Percentiles rank a stretch among this genome's conserved stretches.
Conservation (phyloP, 2,113 vertebrate genomes). For the Lathamus discolor region DNA sequence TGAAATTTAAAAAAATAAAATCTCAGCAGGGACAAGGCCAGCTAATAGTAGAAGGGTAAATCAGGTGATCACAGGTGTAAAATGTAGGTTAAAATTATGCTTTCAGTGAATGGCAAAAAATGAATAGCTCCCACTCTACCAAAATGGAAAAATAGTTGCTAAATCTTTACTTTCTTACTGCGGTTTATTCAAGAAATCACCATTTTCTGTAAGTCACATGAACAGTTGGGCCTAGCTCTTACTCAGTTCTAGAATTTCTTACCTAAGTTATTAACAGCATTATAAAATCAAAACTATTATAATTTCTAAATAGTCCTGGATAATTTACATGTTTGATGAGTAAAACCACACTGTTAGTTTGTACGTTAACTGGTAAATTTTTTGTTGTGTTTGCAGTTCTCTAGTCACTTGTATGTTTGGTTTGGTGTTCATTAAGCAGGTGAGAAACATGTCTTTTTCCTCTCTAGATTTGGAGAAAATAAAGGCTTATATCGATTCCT, state of each 20-base stretch:
- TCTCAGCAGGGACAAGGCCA: neutral
- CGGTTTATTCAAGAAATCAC: neutral
- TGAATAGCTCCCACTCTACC: neutral
- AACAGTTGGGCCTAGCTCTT: neutral
- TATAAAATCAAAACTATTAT: neutral
- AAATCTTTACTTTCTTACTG: neutral
- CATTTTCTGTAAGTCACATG: neutral
- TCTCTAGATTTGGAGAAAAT: constrained; percentile 96
- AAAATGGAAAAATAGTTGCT: neutral
- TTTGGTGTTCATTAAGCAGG: neutral
- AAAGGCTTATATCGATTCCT: constrained; percentile 96
- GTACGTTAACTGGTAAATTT: neutral
- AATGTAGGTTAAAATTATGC: neutral
- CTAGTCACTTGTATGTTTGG: neutral
- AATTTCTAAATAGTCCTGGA: neutral
- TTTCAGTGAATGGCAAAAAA: neutral
- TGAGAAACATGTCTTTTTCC: neutral
- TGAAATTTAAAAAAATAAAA: neutral
- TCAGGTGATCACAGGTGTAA: neutral
- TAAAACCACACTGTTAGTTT: neutral
- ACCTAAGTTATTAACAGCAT: neutral
- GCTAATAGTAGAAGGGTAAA: neutral
- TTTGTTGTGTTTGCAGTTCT: neutral
- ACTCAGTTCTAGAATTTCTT: neutral
- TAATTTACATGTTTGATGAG: neutral